phyloP scores from a whole-genome alignment of 2,797 vertebrate species.

The Thaleichthys pacificus region DNA sequence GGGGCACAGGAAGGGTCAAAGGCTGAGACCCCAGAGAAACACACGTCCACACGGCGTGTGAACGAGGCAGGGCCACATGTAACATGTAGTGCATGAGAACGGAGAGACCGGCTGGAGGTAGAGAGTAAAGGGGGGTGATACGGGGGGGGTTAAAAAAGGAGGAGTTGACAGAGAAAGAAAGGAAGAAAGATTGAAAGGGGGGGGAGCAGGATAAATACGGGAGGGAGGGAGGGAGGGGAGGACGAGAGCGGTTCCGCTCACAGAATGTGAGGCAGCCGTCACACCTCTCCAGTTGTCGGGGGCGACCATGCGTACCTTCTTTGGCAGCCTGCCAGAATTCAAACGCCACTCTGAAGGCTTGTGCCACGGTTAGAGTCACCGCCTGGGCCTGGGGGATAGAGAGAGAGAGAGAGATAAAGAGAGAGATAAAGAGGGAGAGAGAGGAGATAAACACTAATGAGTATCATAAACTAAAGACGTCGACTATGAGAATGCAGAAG shows the following conservation, averaged over 20 bases:
- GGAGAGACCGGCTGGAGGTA: background rate
- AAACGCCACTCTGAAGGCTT: slow-evolving; percentile 96
- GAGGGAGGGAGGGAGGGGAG: too few relatives aligned
- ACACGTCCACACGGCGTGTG: background rate
- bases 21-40: background rate
- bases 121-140: background rate
- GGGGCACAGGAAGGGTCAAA: too few relatives aligned
- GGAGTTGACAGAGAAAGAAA: background rate
- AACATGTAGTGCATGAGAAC: background rate
- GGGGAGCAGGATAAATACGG: background rate
- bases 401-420: slow-evolving; percentile 13
- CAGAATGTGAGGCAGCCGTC: slow-evolving; percentile 30
- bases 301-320: slow-evolving; percentile 81
- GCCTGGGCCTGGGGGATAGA: slow-evolving; percentile 85
- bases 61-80: background rate
- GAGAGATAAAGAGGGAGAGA: slow-evolving; percentile 15
- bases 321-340: slow-evolving; percentile 95
- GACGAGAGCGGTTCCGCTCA: slow-evolving; percentile 35
- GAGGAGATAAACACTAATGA: slow-evolving; percentile 30
- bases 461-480: background rate
- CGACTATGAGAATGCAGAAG: background rate
- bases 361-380: slow-evolving; percentile 94
- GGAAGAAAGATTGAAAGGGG: too few relatives aligned
- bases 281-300: slow-evolving; percentile 35
- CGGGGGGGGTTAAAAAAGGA: background rate